Evolutionary conservation across 2,113 vertebrate genomes (phyloP), one percentile per base, ranked within the genome.

Genomic region (Pedetes capensis): DNA sequence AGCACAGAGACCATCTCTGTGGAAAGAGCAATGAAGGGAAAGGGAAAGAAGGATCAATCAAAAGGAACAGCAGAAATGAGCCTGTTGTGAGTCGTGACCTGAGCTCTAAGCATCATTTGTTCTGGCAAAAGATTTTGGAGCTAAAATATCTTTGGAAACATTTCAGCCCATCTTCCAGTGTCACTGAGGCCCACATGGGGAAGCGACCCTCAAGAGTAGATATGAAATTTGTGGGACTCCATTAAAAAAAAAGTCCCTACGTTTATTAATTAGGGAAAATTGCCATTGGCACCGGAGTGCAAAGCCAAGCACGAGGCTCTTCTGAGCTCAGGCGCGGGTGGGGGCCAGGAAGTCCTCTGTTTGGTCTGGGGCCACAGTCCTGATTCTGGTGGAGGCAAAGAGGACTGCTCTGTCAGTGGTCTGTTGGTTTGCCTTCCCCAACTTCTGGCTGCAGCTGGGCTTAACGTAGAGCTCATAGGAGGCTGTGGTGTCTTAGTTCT

Each of bases 391-490:
- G 6, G 10, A 29, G 5, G 37, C 37, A 18, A 2, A 25, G 1
- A 7, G 64, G 37, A 6, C 42, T 6, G 20, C 13, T 16, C 32
- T 4, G 29, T 25, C 71, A 0, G 2, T 0, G 14, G n/a, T 29
- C 0, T 47, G 32, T 8, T 25, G 20, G 18, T 8, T n/a, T 7
- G 23, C 22, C 27, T 37, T 42, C 39, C 42, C 55, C 76, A 37
- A 42, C 8, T n/a, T 69, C n/a, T 55, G 4, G 4, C 13, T 47
- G 8, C 7, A 51, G 5, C 12, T 0, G 49, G 12, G 53, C 68
- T 68, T 29, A 57, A n/a, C 49, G 13, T 8, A 34, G 39, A 68
- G 39, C 47, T 69, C 71, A 13, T 17, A 1, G 0, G 27, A 83
- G 42, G 49, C 22, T 51, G 34, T 0, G 1, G 42, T 29, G 82